Conservation (phyloP, 35 echinoderm and acorn worm genomes). For the Apostichopus californicus region DNA sequence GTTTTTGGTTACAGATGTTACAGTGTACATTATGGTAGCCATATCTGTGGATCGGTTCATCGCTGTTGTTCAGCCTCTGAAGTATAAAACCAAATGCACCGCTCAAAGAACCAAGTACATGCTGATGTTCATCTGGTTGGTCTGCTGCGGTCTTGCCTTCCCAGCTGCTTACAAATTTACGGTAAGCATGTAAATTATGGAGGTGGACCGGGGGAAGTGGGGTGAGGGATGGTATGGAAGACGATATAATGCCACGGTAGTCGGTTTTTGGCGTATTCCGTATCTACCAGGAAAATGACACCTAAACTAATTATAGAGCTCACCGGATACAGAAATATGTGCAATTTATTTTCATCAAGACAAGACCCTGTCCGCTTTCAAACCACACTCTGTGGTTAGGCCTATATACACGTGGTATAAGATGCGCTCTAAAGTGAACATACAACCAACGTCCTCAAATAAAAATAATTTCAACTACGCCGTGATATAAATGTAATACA, state of each 20-base stretch:
- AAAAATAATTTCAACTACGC: no score
- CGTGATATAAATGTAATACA: no score
- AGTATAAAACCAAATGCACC: neutral
- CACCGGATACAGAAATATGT: no score
- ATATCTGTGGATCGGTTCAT: conserved; percentile 60
- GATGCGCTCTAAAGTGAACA: no score
- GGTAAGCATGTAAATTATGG: neutral
- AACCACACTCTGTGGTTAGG: neutral
- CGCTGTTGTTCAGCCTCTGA: neutral
- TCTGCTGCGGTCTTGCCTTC: neutral
- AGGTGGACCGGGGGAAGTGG: no score
- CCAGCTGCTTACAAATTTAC: conserved; percentile 8
- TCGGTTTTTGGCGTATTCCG: no score
- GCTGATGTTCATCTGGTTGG: neutral
- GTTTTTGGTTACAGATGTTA: conserved; percentile 54
- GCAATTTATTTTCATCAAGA: conserved; percentile 20
- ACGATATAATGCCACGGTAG: no score
- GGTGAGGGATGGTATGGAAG: no score
- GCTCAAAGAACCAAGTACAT: neutral
- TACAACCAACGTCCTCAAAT: no score
- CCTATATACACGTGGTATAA: neutral
- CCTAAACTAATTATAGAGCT: no score
- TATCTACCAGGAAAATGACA: no score
- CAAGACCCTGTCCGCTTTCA: neutral
- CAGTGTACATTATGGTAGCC: conserved; percentile 58